These are phyloP conservation scores for Passer montanus DNA, from an alignment of 2,113 vertebrate species.

Conservation along the genomic window DNA sequence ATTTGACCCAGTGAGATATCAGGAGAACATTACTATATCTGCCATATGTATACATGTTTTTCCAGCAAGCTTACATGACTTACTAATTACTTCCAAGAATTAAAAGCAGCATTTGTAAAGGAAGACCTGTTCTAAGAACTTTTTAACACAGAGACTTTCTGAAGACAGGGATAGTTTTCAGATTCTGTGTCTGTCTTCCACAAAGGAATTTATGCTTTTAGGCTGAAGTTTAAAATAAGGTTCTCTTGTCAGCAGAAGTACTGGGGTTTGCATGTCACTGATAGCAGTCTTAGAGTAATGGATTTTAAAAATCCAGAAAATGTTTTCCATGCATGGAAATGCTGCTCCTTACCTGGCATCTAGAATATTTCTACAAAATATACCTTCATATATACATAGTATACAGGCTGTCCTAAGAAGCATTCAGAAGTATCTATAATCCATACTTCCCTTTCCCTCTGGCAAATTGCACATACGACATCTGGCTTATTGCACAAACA, in stretches of 20 bases:
- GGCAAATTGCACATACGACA: not conserved
- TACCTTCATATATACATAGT: not conserved
- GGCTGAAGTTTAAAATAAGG: not conserved
- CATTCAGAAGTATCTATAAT: not conserved
- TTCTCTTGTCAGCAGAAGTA: not conserved
- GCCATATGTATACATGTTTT: not conserved
- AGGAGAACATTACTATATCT: not conserved
- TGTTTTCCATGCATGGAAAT: not conserved
- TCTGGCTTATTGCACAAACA: not conserved
- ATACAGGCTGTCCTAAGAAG: not conserved
- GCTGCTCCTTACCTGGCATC: not conserved
- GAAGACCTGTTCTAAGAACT: not conserved
- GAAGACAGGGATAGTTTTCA: not conserved
- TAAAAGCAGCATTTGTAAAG: not conserved
- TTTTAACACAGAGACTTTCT: not conserved
- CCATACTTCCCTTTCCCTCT: not conserved
- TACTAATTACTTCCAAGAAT: not conserved
- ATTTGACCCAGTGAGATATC: not conserved
- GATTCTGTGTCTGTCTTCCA: not conserved
- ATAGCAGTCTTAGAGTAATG: not conserved
- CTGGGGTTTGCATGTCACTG: not conserved
- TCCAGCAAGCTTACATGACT: not conserved
- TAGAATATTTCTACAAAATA: not conserved
- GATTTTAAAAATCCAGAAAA: not conserved
- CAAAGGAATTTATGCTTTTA: not conserved